Percentiles rank a stretch among this genome's conserved stretches.
Evolutionary conservation across 2,888 invertebrate species (phyloP).

Genomic region (Acanthosoma haemorrhoidale): DNA sequence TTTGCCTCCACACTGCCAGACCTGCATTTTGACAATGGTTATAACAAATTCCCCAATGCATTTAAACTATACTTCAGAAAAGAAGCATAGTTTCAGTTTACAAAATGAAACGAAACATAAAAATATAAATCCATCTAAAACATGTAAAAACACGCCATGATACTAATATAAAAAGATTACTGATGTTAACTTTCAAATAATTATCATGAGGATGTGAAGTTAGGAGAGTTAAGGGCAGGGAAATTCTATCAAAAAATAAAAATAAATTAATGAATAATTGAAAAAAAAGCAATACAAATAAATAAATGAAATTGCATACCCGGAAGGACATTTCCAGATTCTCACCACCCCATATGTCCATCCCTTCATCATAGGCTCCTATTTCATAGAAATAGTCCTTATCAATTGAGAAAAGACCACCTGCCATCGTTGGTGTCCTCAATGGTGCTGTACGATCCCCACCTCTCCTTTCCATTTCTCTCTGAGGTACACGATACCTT

Average conservation of each 20-base stretch:
- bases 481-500: conserved; percentile 94
- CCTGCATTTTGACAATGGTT: conserved; percentile 51
- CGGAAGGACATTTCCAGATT: conserved; percentile 93
- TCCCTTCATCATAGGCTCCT: conserved; percentile 96
- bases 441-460: conserved; percentile 89
- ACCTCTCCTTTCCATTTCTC: conserved; percentile 90
- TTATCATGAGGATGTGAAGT: neutral
- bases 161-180: neutral
- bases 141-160: neutral
- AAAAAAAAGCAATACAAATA: neutral
- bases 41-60: neutral
- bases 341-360: conserved; percentile 99
- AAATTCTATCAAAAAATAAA: neutral
- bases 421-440: conserved; percentile 97
- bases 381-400: conserved; percentile 95
- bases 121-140: neutral
- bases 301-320: conserved; percentile 54
- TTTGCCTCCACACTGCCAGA: conserved; percentile 95
- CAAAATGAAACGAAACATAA: neutral
- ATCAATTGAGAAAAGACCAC: conserved; percentile 91
- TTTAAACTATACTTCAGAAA: conserved; percentile 17
- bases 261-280: neutral
- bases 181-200: neutral
- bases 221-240: neutral
- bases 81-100: neutral